Evolutionary conservation across 2,797 vertebrate genomes (phyloP), one percentile per base, ranked within the genome.

Genomic region (Phrynocephalus guinanensis): DNA sequence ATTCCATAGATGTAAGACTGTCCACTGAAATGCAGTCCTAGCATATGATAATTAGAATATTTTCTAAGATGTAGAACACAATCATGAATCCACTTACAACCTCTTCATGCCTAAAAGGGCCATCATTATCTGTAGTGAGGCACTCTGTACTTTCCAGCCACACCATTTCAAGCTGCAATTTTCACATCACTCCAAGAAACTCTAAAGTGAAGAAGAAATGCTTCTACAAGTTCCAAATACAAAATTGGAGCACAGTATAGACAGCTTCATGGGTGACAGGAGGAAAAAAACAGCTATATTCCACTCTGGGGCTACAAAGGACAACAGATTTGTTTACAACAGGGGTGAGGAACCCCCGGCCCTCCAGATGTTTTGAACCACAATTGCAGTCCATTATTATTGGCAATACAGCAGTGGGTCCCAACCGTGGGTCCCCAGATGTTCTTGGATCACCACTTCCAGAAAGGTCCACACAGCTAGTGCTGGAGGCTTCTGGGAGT

Each of bases 41-140:
- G 75, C 13, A 79, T 67, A 72, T 44, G 13, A 79, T 88, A 79
- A 88, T 88, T 72, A 83, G 66, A 75, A 86, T 56, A 82, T 76
- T n/a, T 68, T 52, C 38, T 20, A 50, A 88, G 81, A 79, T 48
- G 26, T 20, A 83, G 73, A 76, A 67, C 79, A 75, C 81, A 83
- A 83, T 87, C 86, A 87, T 44, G 76, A 87, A 87, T 83, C 82
- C 82, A 83, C 75, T 87, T 79, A 63, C 82, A 87, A 71, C 26
- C 86, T 60, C 66, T 87, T 87, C 81, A 87, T 44, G 63, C 52
- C 50, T 78, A 83, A 87, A 79, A 77, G 30, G 63, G 72, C 50
- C 18, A 26, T 71, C 70, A 83, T 78, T 83, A 79, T 28, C 8
- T 83, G 81, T 71, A 70, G 50, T 79, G 52, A 71, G 18, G 30